Evolutionary conservation across 53 echinoderm and acorn worm genomes (phyloP), one percentile per base, ranked within the genome.

Genomic region (Mesocentrotus franciscanus): DNA sequence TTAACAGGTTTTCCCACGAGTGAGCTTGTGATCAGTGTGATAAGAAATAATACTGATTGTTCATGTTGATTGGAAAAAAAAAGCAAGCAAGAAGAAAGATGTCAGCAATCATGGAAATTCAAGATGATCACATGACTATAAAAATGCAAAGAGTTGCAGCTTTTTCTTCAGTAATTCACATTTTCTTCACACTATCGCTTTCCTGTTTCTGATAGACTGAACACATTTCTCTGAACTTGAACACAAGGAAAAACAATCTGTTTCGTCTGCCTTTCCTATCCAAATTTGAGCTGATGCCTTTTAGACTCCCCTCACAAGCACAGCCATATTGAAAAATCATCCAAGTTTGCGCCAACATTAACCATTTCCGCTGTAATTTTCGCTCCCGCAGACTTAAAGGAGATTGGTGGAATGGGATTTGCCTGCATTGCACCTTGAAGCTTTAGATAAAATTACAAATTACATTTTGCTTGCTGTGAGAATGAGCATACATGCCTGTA

Each of bases 331-430:
- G 95, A 55, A 94, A 94, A 85, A 49, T 94, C 95, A 94, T 94
- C 42, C 56, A 66, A 30, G 56, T 68, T 94, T 85, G 95, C 70
- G 68, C 85, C 72, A 64, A 85, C 95, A 94, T 94, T 85, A 85
- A 94, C 95, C 95, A 94, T 62, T 94, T 94, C 95, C 95, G 95
- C 95, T 93, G 92, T 56, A 92, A 92, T 92, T 92, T 92, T 56
- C 56, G n/a, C 14, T 39, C 92, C 42, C 13, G 33, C 24, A 74
- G 34, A 42, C 74, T 92, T 92, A 74, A 71, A 92, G 74, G 92
- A 70, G 91, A 35, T 30, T 61, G 33, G 33, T 66, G 66, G 12
- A 91, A 91, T 91, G 91, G 36, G 66, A 64, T 39, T 66, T 91
- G 90, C 35, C 33, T 66, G 68, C 36, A 91, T 56, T 87, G 87